Conservation (phyloP, 2,888 invertebrate genomes). For the Dynastes maya region DNA sequence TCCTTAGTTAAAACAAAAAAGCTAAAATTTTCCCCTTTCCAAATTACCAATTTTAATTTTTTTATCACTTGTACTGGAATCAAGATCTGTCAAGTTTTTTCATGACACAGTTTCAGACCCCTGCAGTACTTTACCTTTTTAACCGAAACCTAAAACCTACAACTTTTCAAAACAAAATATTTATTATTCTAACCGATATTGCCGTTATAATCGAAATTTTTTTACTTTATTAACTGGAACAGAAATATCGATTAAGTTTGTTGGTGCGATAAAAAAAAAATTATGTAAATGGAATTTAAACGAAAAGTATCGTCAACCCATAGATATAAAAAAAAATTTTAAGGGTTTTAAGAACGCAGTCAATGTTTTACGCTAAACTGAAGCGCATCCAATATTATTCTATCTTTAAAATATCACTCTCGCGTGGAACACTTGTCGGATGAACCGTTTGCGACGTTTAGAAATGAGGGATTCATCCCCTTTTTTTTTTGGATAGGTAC, state of each 20-base stretch:
- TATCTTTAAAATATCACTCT: slow-evolving; percentile 14
- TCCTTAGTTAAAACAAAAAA: too few relatives aligned
- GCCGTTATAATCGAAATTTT: not conserved
- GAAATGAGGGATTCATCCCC: slow-evolving; percentile 18
- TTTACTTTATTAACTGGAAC: not conserved
- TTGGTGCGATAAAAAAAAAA: slow-evolving; percentile 4
- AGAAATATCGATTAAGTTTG: not conserved
- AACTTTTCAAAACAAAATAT: too few relatives aligned
- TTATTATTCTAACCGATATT: not conserved
- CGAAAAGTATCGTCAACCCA: too few relatives aligned
- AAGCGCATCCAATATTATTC: slow-evolving; percentile 17
- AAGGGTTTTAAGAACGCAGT: slow-evolving; percentile 4
- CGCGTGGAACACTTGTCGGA: slow-evolving; percentile 42
- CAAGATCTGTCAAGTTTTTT: too few relatives aligned
- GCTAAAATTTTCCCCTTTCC: too few relatives aligned
- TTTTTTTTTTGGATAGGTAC: not conserved
- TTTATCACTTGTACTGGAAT: too few relatives aligned
- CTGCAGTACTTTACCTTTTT: not conserved
- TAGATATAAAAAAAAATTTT: too few relatives aligned
- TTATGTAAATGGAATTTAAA: slow-evolving; percentile 30
- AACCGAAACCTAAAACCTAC: not conserved
- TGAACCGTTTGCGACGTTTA: slow-evolving; percentile 46
- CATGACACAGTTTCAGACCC: too few relatives aligned
- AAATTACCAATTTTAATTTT: too few relatives aligned
- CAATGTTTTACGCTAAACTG: slow-evolving; percentile 10